A percentile compares a stretch with the other conserved stretches of the same genome.
Evolutionary conservation across 2,888 invertebrate genomes (phyloP).

Genomic region (Thysanoteuthis rhombus): DNA sequence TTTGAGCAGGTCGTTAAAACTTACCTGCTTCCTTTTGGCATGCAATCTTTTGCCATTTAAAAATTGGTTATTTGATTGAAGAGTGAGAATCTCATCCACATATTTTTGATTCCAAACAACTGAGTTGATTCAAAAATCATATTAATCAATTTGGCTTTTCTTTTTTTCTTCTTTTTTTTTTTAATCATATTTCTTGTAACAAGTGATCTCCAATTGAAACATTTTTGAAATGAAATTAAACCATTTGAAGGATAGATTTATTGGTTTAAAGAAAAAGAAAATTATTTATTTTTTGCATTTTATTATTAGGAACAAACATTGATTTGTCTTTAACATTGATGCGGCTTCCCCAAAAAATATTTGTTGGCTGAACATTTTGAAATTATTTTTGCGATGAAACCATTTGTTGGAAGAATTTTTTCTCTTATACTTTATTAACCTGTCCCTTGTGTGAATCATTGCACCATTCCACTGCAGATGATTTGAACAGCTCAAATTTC

Average conservation of each 20-base stretch:
- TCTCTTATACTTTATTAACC: too few relatives aligned
- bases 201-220: neutral
- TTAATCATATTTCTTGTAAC: neutral
- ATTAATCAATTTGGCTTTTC: neutral
- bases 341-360: too few relatives aligned
- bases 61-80: neutral
- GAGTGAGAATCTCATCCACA: neutral
- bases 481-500: too few relatives aligned
- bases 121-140: neutral
- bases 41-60: neutral
- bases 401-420: too few relatives aligned
- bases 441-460: too few relatives aligned
- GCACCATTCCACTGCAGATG: too few relatives aligned
- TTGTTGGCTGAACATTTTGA: too few relatives aligned
- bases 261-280: neutral
- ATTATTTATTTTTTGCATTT: neutral
- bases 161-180: neutral
- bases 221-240: neutral
- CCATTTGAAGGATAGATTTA: neutral
- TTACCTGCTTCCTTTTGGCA: neutral
- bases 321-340: too few relatives aligned
- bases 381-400: too few relatives aligned
- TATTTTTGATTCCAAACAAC: neutral
- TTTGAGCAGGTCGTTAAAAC: neutral
- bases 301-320: too few relatives aligned